A percentile compares a stretch with the other conserved stretches of the same genome.
These are phyloP conservation scores for Blastobasis adustella DNA, from an alignment of 2,888 invertebrate genomes.

Conservation along the genomic window DNA sequence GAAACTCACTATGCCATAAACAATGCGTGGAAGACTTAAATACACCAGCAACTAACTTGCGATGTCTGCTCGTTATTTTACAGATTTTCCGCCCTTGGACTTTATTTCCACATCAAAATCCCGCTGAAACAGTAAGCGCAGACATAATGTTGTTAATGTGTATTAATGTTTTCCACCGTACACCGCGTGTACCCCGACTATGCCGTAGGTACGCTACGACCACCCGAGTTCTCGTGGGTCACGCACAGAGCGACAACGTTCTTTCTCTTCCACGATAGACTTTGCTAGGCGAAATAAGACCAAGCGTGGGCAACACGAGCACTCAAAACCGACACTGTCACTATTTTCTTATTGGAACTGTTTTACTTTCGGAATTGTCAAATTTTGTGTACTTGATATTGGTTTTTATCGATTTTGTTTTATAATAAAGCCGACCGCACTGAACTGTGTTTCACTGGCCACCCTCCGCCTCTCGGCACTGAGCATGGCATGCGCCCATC, in stretches of 20 bases:
- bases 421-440: conserved; percentile 69
- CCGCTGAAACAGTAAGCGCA: conserved; percentile 72
- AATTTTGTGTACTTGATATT: conserved; percentile 35
- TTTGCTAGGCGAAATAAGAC: conserved; percentile 12
- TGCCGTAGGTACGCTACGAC: conserved; percentile 28
- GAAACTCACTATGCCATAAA: background rate
- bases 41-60: conserved; percentile 60
- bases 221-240: conserved; percentile 37
- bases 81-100: conserved; percentile 73
- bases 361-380: conserved; percentile 51
- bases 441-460: conserved; percentile 72
- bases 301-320: conserved; percentile 33
- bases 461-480: conserved; percentile 57
- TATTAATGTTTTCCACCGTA: conserved; percentile 65
- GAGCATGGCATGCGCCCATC: conserved; percentile 61
- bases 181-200: conserved; percentile 42
- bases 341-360: conserved; percentile 39
- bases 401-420: conserved; percentile 45
- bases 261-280: conserved; percentile 2
- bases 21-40: conserved; percentile 41
- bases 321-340: conserved; percentile 49
- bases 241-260: conserved; percentile 15
- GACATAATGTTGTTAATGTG: conserved; percentile 67
- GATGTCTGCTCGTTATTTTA: conserved; percentile 69
- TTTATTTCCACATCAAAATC: conserved; percentile 68